Percentiles rank a stretch among this genome's conserved stretches.
These are phyloP conservation scores for Pica pica DNA, from an alignment of 2,113 vertebrate species.

Conservation along the genomic window DNA sequence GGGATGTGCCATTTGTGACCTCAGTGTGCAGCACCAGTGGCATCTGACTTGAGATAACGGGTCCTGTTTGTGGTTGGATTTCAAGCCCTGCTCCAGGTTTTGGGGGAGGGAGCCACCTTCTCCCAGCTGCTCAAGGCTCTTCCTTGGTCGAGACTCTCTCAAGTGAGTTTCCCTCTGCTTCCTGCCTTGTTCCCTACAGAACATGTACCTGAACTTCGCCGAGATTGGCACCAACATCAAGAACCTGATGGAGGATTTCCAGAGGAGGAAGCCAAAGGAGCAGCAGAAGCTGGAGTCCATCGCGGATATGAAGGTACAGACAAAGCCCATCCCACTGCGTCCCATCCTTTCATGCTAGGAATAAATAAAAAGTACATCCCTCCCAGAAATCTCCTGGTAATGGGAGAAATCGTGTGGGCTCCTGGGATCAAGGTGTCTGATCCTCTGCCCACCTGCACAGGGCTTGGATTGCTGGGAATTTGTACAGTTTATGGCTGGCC, in stretches of 20 bases:
- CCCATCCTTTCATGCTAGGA: background rate
- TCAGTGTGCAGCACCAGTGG: background rate
- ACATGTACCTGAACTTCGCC: conserved; percentile 96
- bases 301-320: conserved; percentile 88
- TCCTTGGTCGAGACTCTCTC: background rate
- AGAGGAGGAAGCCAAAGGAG: conserved; percentile 91
- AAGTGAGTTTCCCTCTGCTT: background rate
- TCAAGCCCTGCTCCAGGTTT: background rate
- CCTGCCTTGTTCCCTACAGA: conserved; percentile 66
- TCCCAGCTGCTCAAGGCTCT: background rate
- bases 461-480: background rate
- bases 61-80: background rate
- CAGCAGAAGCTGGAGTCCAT: conserved; percentile 97
- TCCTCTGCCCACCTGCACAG: background rate
- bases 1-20: background rate
- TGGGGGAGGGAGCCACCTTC: background rate
- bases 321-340: background rate
- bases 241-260: conserved; percentile 98
- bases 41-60: rapidly evolving
- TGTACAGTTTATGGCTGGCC: background rate
- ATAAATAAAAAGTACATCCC: background rate
- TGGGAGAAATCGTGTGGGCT: background rate
- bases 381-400: background rate
- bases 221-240: conserved; percentile 98
- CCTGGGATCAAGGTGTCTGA: background rate